Conservation (phyloP, 37 sponge, comb jelly and placozoan genomes). For the Mnemiopsis leidyi region DNA sequence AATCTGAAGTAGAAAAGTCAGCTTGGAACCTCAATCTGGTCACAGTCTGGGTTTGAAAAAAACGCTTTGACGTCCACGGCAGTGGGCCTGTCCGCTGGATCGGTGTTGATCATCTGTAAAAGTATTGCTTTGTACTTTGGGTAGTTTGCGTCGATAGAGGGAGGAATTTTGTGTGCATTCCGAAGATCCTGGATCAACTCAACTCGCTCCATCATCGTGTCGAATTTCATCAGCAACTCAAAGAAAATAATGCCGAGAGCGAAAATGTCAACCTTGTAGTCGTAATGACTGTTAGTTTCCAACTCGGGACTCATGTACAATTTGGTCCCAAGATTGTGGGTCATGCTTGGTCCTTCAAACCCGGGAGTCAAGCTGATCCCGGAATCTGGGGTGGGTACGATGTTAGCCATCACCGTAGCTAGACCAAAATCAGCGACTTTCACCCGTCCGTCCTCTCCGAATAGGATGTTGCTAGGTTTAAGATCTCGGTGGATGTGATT, state of each 20-base stretch:
- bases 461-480: constrained; percentile 92
- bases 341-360: constrained; percentile 1
- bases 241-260: constrained; percentile 78
- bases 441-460: constrained; percentile 78
- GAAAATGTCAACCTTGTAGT: constrained; percentile 77
- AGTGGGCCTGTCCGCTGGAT: constrained; percentile 45
- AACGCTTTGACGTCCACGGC: constrained; percentile 26
- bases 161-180: not conserved
- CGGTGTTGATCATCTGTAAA: not conserved
- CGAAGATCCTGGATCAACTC: constrained; percentile 66
- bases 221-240: constrained; percentile 71
- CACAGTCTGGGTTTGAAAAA: constrained; percentile 1
- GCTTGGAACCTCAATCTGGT: not conserved
- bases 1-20: not conserved
- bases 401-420: constrained; percentile 69
- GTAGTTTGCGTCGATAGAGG: not conserved
- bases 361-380: not conserved
- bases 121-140: constrained; percentile 37
- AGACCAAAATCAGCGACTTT: constrained; percentile 95
- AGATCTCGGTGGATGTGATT: constrained; percentile 89
- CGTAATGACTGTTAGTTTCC: constrained; percentile 53
- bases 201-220: constrained; percentile 72
- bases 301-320: constrained; percentile 64
- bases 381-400: not conserved
- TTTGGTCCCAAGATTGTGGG: constrained; percentile 55